Base-by-base conservation (phyloP, 2,888 invertebrate genomes). In the Drosophila diplacantha region DNA sequence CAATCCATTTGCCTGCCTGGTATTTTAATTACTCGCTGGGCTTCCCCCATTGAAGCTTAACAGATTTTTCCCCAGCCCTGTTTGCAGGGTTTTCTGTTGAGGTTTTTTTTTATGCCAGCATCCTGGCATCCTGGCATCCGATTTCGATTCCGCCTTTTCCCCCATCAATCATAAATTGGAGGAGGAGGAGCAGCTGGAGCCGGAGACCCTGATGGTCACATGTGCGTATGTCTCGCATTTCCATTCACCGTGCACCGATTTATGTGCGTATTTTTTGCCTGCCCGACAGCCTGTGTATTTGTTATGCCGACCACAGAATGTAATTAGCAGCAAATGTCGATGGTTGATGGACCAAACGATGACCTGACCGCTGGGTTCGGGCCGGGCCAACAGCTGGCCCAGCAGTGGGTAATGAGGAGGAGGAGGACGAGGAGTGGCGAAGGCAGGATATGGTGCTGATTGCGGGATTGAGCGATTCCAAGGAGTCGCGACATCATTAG, bases 281-380 rank as follows among this genome's bases (percentile, higher is more conserved):
- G 32, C 8, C 7, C 12, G 11, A 1, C 26, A 22, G n/a, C 9
- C 22, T 6, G 41, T 46, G 44, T 74, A 76, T 81, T 83, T 81
- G 82, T 76, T 83, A 79, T 80, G 83, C 84, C 57, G 67, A 68
- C 80, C 83, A 74, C 83, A 83, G 66, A 80, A 83, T 79, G 82
- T 80, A 80, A 80, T 80, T 80, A 80, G 83, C 83, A 81, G 72
- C 82, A 79, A 81, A 79, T 76, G 83, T 68, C 63, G 69, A 74
- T 66, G 58, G 38, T 29, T 41, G 47, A 56, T 56, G 56, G 65
- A 61, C 41, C 47, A 51, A 61, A 37, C 59, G 58, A 58, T 58
- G 43, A 5, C n/a, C 44, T 16, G 50, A 31, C 44, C 29, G 14
- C 16, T 11, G 53, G 54, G 9, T 31, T 20, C 14, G 1, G 1